Conservation (phyloP, 23 tunicate species). For the Oikopleura albicans region DNA sequence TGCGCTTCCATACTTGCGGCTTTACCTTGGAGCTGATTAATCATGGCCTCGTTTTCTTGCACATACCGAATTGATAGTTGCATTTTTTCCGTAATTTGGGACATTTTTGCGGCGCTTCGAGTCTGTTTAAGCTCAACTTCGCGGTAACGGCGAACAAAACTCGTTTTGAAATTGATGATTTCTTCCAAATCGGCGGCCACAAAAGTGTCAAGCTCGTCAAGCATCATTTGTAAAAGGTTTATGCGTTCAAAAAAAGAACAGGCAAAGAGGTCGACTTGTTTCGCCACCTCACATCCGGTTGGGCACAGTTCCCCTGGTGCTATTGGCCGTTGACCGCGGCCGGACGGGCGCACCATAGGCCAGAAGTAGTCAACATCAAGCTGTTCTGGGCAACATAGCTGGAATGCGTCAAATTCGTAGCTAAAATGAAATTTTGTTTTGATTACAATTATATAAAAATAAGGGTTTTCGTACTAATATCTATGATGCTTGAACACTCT, state of each 20-base stretch:
- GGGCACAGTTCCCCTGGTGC: background rate
- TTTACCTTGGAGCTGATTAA: background rate
- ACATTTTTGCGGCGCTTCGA: background rate
- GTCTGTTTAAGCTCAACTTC: background rate
- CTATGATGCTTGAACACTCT: no score
- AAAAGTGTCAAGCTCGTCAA: background rate
- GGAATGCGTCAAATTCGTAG: slow-evolving; percentile 1
- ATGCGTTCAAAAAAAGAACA: background rate
- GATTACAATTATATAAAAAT: background rate
- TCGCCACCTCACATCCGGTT: background rate
- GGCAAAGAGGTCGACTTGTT: background rate
- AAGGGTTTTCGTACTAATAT: no score
- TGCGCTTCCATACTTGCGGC: background rate
- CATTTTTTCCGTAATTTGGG: background rate
- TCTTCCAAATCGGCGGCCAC: background rate
- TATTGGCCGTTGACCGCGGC: background rate
- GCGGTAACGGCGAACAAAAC: slow-evolving; percentile 15
- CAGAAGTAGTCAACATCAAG: background rate
- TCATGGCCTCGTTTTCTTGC: background rate
- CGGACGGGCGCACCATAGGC: background rate
- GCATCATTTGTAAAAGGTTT: background rate
- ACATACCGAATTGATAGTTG: background rate
- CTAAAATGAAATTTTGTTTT: background rate
- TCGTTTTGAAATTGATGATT: background rate
- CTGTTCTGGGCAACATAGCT: background rate